phyloP scores from a whole-genome alignment of 2,113 vertebrate species.

The Addax nasomaculatus region DNA sequence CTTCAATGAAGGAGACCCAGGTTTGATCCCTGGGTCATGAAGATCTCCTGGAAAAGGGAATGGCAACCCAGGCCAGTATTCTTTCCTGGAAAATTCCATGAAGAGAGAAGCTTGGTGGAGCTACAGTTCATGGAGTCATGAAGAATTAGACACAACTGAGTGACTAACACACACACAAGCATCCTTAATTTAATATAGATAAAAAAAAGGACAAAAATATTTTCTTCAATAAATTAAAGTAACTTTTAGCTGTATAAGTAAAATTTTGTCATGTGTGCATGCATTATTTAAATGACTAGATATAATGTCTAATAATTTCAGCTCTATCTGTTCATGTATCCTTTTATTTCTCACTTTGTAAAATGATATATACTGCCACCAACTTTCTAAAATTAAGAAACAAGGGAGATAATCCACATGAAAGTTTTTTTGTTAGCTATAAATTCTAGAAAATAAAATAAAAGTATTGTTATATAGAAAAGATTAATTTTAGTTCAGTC shows the following conservation, averaged over 20 bases:
- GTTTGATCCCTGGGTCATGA: not conserved
- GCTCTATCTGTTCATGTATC: not conserved
- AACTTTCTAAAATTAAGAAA: slow-evolving; percentile 17
- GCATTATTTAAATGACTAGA: not conserved
- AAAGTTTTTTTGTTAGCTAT: not conserved
- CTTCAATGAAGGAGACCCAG: not conserved
- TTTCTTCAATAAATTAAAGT: not conserved
- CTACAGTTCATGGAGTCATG: not conserved
- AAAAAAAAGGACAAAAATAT: not conserved
- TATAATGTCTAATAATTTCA: not conserved
- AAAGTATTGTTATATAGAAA: not conserved
- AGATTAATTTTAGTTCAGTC: not conserved
- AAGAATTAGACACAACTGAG: not conserved
- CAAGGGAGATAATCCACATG: not conserved
- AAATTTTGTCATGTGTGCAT: not conserved
- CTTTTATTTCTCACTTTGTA: not conserved
- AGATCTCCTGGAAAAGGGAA: not conserved
- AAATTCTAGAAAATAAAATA: not conserved
- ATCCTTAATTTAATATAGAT: not conserved
- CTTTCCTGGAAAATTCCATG: not conserved
- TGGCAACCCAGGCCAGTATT: not conserved
- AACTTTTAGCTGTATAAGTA: not conserved
- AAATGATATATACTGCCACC: not conserved
- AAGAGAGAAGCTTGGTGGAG: not conserved
- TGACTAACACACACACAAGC: not conserved